Evolutionary conservation across 2,797 vertebrate genomes (phyloP).

Genomic region (Fistularia tabacaria): DNA sequence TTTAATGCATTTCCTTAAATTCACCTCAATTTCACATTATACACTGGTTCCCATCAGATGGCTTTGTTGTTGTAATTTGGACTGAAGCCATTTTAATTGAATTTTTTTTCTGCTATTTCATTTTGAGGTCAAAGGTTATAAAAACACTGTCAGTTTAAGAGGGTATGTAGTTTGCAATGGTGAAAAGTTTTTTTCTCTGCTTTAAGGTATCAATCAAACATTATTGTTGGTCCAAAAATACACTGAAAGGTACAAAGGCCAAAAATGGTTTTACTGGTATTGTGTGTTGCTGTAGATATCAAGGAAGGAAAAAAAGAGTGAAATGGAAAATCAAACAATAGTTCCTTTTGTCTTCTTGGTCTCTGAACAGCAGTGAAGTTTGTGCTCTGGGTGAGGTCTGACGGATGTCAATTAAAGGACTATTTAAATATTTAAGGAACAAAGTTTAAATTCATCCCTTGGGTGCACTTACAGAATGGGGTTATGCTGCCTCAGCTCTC

Average conservation of each 20-base stretch:
- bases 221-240: no score
- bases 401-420: constrained; percentile 68
- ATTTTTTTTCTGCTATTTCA: constrained; percentile 34
- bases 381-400: constrained; percentile 53
- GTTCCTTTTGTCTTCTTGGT: constrained; percentile 26
- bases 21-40: constrained; percentile 27
- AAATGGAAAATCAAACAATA: constrained; percentile 1
- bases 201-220: no score
- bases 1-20: constrained; percentile 32
- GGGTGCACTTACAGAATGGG: constrained; percentile 70
- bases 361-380: constrained; percentile 36
- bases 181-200: no score
- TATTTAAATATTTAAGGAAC: constrained; percentile 81
- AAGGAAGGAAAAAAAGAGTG: not conserved
- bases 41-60: constrained; percentile 31
- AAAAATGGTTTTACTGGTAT: no score
- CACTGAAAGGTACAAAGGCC: no score
- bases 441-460: constrained; percentile 74
- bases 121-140: constrained; percentile 48
- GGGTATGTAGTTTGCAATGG: not conserved
- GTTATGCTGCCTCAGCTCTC: constrained; percentile 75
- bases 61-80: constrained; percentile 46
- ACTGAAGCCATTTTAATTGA: constrained; percentile 33
- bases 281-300: no score
- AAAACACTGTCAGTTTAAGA: constrained; percentile 30